These are phyloP conservation scores for Eristalinus aeneus DNA, from an alignment of 2,888 invertebrate species.

Conservation along the genomic window DNA sequence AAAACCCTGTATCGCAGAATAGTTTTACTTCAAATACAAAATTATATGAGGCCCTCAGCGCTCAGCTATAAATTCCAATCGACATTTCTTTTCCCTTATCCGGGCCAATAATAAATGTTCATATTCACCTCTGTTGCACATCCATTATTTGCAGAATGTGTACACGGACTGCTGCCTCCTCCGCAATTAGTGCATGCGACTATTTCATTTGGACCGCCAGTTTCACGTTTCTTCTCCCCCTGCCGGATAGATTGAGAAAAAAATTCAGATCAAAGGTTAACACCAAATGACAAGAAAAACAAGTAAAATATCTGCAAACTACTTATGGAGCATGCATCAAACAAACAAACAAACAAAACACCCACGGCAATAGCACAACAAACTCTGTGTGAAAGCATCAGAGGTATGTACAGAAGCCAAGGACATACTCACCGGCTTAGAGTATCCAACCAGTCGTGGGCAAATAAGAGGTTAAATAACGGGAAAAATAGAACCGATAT, in stretches of 20 bases:
- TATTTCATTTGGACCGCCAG: conserved; percentile 89
- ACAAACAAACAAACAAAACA: conserved; percentile 2
- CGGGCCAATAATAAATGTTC: too few relatives aligned
- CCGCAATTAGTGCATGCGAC: conserved; percentile 91
- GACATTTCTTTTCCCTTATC: too few relatives aligned
- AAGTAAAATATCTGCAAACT: not conserved
- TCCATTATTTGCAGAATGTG: conserved; percentile 93
- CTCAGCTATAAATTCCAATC: too few relatives aligned
- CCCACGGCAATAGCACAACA: not conserved
- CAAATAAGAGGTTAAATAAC: conserved; percentile 63
- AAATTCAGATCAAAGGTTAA: not conserved
- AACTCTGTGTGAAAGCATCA: conserved; percentile 24
- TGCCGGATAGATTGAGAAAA: conserved; percentile 76
- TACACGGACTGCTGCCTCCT: conserved; percentile 89
- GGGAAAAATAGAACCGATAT: conserved; percentile 61
- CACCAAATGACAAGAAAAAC: not conserved
- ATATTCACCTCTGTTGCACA: conserved; percentile 90
- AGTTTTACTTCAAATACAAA: too few relatives aligned
- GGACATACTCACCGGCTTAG: conserved; percentile 64
- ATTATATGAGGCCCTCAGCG: not conserved
- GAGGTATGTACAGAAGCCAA: conserved; percentile 22
- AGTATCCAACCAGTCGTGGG: conserved; percentile 54
- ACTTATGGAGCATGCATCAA: not conserved
- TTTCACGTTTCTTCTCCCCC: conserved; percentile 93
- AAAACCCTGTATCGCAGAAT: too few relatives aligned